Evolutionary conservation across 1,140 invertebrate species (phyloP).

Genomic region (Drosophila burlai): DNA sequence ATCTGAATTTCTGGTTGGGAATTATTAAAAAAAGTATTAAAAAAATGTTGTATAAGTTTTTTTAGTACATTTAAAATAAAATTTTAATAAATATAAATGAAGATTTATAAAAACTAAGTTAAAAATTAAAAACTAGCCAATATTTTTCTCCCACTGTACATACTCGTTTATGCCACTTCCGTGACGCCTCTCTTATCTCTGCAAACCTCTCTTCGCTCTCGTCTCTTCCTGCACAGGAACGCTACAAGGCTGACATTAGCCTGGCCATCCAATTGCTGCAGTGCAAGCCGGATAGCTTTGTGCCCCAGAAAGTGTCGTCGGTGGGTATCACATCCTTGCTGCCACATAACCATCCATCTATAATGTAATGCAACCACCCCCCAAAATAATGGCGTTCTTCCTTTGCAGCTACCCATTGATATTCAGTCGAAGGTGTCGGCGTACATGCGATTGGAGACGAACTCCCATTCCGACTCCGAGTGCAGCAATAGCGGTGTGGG

Average conservation of each 20-base stretch:
- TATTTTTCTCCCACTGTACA: slow-evolving; percentile 3
- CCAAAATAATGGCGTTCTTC: slow-evolving; percentile 9
- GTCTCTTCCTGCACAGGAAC: slow-evolving; percentile 89
- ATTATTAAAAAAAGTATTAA: not conserved
- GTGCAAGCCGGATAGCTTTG: slow-evolving; percentile 97
- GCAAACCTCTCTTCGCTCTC: slow-evolving; percentile 40
- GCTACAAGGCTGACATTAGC: slow-evolving; percentile 97
- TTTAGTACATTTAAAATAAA: too few relatives aligned
- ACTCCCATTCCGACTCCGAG: slow-evolving; percentile 86
- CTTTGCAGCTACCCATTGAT: slow-evolving; percentile 92
- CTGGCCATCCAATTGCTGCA: slow-evolving; percentile 97
- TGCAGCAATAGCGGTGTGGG: slow-evolving; percentile 83
- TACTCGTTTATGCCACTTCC: slow-evolving; percentile 49
- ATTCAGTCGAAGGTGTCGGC: slow-evolving; percentile 95
- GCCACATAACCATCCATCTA: not conserved
- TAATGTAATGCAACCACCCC: not conserved
- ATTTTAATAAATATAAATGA: not conserved
- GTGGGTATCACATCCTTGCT: slow-evolving; percentile 87
- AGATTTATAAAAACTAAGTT: not conserved
- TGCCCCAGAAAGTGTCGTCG: slow-evolving; percentile 95
- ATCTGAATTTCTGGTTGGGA: not conserved
- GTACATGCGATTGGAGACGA: slow-evolving; percentile 90
- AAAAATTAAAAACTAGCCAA: too few relatives aligned
- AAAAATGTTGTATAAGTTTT: not conserved
- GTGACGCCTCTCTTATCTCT: slow-evolving; percentile 60